Evolutionary conservation across 1,140 invertebrate genomes (phyloP).

Genomic region (Ylistrum balloti): DNA sequence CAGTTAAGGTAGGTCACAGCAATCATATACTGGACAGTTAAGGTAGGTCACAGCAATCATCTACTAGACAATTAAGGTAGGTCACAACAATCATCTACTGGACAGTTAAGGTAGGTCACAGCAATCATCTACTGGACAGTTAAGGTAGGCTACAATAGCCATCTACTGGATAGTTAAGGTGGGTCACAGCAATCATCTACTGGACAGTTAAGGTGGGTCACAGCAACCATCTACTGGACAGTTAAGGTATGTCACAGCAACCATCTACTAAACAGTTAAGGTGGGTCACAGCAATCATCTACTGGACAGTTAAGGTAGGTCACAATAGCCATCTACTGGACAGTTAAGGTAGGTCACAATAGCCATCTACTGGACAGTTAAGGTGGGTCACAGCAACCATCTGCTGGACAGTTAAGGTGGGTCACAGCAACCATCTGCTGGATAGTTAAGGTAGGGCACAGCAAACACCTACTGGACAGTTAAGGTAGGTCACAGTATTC

Average conservation of each 20-base stretch:
- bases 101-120: background rate
- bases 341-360: constrained; percentile 80
- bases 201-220: no score
- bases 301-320: no score
- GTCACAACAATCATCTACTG: no score
- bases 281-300: background rate
- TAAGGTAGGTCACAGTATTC: constrained; percentile 79
- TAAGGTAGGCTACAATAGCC: no score
- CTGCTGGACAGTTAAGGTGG: constrained; percentile 84
- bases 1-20: background rate
- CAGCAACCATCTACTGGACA: background rate
- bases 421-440: constrained; percentile 85
- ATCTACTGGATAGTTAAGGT: no score
- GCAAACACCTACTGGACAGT: constrained; percentile 85
- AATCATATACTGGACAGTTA: background rate
- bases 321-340: constrained; percentile 86
- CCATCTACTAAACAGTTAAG: background rate
- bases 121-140: no score
- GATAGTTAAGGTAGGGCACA: constrained; percentile 83
- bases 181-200: background rate
- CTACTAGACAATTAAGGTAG: no score
- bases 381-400: constrained; percentile 86
- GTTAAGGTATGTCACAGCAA: background rate
- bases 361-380: no score
- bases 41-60: background rate